Evolutionary conservation across 2,113 vertebrate genomes (phyloP).

Genomic region (Thomomys bottae): DNA sequence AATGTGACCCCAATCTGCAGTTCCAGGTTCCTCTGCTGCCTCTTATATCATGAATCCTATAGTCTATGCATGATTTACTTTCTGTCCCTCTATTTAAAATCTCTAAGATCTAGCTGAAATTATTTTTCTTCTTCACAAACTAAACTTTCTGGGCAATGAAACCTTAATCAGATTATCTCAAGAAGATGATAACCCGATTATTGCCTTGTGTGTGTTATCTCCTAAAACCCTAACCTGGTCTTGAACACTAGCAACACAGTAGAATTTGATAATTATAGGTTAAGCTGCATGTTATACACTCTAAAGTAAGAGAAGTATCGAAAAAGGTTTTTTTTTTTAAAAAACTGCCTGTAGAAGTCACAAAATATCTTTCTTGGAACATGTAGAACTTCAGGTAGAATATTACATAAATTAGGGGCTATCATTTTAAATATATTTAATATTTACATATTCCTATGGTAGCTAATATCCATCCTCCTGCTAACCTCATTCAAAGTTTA

Average conservation of each 20-base stretch:
- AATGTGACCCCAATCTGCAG: background rate
- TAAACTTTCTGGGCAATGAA: conserved; percentile 35
- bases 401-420: background rate
- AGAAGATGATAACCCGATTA: conserved; percentile 11
- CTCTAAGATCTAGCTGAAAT: background rate
- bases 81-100: background rate
- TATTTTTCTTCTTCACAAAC: background rate
- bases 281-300: too few relatives aligned
- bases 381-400: background rate
- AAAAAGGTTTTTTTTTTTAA: conserved; percentile 33
- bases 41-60: background rate
- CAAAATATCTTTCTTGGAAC: conserved; percentile 31
- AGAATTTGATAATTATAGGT: too few relatives aligned
- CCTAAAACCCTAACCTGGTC: background rate
- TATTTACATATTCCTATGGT: background rate
- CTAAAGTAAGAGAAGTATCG: background rate
- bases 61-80: background rate
- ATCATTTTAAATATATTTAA: conserved; percentile 20
- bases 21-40: background rate
- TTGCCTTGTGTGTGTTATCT: too few relatives aligned
- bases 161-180: background rate
- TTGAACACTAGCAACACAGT: background rate
- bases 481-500: conserved; percentile 23
- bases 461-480: background rate
- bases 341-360: conserved; percentile 29